These are phyloP conservation scores for Epirrita christyi DNA, from an alignment of 2,888 invertebrate species.

Conservation along the genomic window DNA sequence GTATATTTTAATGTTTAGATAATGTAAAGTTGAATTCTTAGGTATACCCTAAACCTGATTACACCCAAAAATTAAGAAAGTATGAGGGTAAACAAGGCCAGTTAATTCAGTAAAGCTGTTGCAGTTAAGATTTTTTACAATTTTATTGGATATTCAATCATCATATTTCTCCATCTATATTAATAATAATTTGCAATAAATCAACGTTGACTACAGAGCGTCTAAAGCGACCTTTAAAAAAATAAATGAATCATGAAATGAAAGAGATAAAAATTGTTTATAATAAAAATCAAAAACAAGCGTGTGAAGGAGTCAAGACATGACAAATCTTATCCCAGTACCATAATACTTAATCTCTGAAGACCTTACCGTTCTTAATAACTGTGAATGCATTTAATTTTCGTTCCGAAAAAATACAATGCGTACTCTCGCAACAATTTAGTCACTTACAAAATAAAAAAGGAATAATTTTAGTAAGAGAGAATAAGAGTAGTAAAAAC, in stretches of 20 bases:
- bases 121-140: no score
- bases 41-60: no score
- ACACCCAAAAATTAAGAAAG: no score
- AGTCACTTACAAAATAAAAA: slow-evolving; percentile 35
- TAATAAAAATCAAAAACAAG: slow-evolving; percentile 25
- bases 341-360: slow-evolving; percentile 22
- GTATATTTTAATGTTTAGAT: no score
- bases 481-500: slow-evolving; percentile 1
- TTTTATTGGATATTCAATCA: no score
- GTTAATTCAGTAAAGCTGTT: no score
- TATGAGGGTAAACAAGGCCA: no score
- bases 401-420: slow-evolving; percentile 32
- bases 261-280: slow-evolving; percentile 16
- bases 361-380: slow-evolving; percentile 26
- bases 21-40: no score
- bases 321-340: slow-evolving; percentile 32
- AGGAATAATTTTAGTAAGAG: not conserved
- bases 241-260: slow-evolving; percentile 22
- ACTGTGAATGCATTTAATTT: slow-evolving; percentile 36
- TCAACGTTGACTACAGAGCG: slow-evolving; percentile 17
- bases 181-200: slow-evolving; percentile 7
- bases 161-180: not conserved
- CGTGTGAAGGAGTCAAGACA: slow-evolving; percentile 28
- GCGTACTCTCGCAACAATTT: slow-evolving; percentile 32
- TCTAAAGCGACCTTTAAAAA: slow-evolving; percentile 15